phyloP scores from a whole-genome alignment of 2,888 invertebrate species.

The Leptarthrus brevirostris region DNA sequence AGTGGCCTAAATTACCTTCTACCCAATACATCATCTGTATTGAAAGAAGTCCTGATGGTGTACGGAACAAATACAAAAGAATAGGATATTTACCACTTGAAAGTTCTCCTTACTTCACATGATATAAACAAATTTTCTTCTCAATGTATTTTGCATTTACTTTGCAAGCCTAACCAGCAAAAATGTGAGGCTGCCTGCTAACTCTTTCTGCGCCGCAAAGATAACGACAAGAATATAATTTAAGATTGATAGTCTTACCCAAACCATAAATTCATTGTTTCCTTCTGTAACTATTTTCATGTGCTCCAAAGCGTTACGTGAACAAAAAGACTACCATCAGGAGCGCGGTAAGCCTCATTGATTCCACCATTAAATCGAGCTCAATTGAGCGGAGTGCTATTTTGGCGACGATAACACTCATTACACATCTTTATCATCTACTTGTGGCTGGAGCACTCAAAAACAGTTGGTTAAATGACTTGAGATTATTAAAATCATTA shows the following conservation, averaged over 20 bases:
- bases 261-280: conserved; percentile 13
- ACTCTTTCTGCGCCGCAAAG: too few species aligned
- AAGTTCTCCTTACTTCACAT: too few species aligned
- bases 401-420: conserved; percentile 3
- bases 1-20: too few species aligned
- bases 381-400: conserved; percentile 16
- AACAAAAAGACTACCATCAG: background rate
- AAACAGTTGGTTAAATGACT: conserved; percentile 6
- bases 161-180: too few species aligned
- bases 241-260: background rate
- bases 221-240: background rate
- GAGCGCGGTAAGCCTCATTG: background rate
- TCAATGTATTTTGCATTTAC: too few species aligned
- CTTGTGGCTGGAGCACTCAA: background rate
- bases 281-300: background rate
- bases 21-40: too few species aligned
- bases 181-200: too few species aligned
- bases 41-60: too few species aligned
- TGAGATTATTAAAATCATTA: conserved; percentile 15
- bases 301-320: background rate
- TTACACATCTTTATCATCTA: conserved; percentile 20
- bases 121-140: too few species aligned
- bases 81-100: too few species aligned
- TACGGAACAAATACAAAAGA: too few species aligned
- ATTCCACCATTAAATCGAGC: conserved; percentile 11